Percentiles rank a stretch among this genome's conserved stretches.
Evolutionary conservation across 2,113 vertebrate species (phyloP).

Genomic region (Edolisoma coerulescens): DNA sequence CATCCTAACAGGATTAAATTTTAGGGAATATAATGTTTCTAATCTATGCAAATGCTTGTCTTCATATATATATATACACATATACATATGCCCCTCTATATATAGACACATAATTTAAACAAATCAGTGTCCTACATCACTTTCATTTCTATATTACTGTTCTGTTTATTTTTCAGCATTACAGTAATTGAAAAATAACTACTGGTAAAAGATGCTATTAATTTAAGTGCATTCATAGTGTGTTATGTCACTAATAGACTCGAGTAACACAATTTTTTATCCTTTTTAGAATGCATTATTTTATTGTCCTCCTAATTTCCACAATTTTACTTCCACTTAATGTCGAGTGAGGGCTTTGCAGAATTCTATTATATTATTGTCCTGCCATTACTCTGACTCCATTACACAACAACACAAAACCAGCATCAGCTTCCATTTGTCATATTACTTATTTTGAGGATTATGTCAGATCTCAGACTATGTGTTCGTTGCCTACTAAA

Average conservation of each 20-base stretch:
- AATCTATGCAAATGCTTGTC: not conserved
- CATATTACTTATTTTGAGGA: conserved; percentile 54
- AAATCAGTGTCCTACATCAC: conserved; percentile 18
- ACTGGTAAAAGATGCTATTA: conserved; percentile 72
- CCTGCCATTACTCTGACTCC: conserved; percentile 65
- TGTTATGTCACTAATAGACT: conserved; percentile 68
- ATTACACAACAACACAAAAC: conserved; percentile 49
- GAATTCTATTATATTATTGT: conserved; percentile 65
- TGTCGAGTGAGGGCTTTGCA: conserved; percentile 57
- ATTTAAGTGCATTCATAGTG: conserved; percentile 70
- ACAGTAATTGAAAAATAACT: conserved; percentile 72
- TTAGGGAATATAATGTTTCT: not conserved
- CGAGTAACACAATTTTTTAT: conserved; percentile 65
- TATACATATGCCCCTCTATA: not conserved
- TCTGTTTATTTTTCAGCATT: conserved; percentile 67
- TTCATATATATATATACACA: not conserved
- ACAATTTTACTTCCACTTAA: conserved; percentile 66
- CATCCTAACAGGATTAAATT: conserved; percentile 33
- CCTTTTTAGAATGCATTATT: conserved; percentile 71
- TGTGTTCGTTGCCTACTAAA: conserved; percentile 39
- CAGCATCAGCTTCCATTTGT: conserved; percentile 61
- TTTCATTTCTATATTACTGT: conserved; percentile 45
- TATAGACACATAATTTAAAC: not conserved
- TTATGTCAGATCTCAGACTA: conserved; percentile 26
- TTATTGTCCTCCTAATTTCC: conserved; percentile 68